Evolutionary conservation across 1,140 invertebrate species (phyloP), one percentile per base, ranked within the genome.

Genomic region (Rhizoglyphus robini): DNA sequence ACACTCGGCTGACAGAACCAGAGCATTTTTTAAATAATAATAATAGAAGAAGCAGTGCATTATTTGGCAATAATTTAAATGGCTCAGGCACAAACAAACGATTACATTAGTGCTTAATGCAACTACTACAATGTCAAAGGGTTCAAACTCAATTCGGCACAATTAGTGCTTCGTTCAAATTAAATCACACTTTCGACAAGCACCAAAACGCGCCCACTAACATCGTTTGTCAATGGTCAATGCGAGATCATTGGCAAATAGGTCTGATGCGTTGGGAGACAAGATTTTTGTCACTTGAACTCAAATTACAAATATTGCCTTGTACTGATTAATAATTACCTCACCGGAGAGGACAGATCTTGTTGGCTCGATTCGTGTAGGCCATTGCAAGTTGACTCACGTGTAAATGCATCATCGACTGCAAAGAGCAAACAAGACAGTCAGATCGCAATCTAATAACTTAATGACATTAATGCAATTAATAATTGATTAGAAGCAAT

Each of bases 51-150:
- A n/a, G 8, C 8, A 54, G 51, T 54, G 51, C 51, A 54, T 54
- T 54, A 54, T 11, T 54, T 54, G 51, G 8, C 51, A 54, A 54
- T 54, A 54, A 54, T 54, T 54, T 54, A 54, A 15, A 54, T 8
- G 51, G 51, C 41, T 15, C 41, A 46, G 41, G 15, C 15, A 32
- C 51, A 54, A 54, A 54, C 51, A 54, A 54, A 54, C 23, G 51
- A 54, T 25, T 54, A 23, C 51, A 54, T 54, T 54, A 54, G 51
- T 54, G 51, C 23, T 23, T 32, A 54, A 54, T 27, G 23, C 23
- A 32, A 32, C 8, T 15, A 5, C 23, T 20, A n/a, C n/a, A n/a
- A n/a, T n/a, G n/a, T n/a, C n/a, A n/a, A n/a, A n/a, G n/a, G 51
- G 8, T 25, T 15, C 51, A 54, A 54, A 54, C 23, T 5, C 51